phyloP scores from a whole-genome alignment of 2,888 invertebrate genomes.

The Venusia cambrica region DNA sequence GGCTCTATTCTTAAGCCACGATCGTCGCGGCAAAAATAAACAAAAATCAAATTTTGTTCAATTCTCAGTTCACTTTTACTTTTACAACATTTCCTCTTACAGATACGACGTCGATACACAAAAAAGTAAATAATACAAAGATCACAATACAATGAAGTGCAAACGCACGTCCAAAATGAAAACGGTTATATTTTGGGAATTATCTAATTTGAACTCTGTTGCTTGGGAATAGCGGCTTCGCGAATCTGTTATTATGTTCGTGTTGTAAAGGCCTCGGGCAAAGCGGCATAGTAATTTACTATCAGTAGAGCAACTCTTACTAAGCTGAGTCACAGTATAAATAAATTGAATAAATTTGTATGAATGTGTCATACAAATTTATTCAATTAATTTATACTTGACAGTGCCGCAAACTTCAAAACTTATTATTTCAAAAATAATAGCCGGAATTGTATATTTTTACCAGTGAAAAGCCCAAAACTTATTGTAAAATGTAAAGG shows the following conservation, averaged over 20 bases:
- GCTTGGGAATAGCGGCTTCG: slow-evolving; percentile 27
- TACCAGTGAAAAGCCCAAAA: too few species aligned
- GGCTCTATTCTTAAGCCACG: too few species aligned
- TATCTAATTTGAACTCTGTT: slow-evolving; percentile 26
- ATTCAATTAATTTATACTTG: too few species aligned
- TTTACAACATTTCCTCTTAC: slow-evolving; percentile 4
- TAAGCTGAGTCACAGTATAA: neutral
- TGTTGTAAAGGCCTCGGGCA: slow-evolving; percentile 29
- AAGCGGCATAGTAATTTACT: slow-evolving; percentile 3
- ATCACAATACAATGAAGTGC: slow-evolving; percentile 22
- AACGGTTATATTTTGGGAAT: slow-evolving; percentile 16
- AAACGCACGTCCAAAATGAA: slow-evolving; percentile 18
- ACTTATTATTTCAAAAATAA: too few species aligned
- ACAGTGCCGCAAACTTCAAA: too few species aligned
- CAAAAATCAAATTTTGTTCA: too few species aligned
- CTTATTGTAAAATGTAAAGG: too few species aligned
- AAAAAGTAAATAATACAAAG: slow-evolving; percentile 14
- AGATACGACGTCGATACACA: slow-evolving; percentile 16
- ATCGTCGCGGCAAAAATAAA: too few species aligned
- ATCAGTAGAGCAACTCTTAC: slow-evolving; percentile 5
- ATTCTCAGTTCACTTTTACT: slow-evolving; percentile 8
- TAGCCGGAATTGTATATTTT: too few species aligned
- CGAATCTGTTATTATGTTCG: slow-evolving; percentile 27
- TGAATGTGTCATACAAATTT: too few species aligned
- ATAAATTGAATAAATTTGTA: slow-evolving; percentile 3